phyloP scores from a whole-genome alignment of 64 coral and sea anemone species.

The Actinia equina region DNA sequence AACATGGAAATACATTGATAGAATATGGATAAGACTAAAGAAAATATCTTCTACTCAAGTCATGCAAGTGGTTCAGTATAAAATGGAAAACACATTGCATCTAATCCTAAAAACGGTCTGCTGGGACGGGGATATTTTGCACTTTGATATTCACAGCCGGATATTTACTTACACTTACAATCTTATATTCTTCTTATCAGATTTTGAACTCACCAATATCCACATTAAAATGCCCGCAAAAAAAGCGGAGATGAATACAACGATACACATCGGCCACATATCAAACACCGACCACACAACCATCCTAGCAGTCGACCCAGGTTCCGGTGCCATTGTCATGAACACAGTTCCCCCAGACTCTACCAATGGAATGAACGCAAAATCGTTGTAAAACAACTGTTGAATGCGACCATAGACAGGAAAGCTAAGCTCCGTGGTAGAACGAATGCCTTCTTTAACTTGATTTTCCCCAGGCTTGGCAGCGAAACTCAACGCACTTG shows the following conservation, averaged over 20 bases:
- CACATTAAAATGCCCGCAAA: slow-evolving; percentile 76
- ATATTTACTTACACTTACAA: too few species aligned
- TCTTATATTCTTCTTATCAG: too few species aligned
- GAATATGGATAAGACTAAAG: too few species aligned
- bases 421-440: slow-evolving; percentile 65
- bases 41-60: too few species aligned
- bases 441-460: slow-evolving; percentile 47
- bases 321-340: slow-evolving; percentile 48
- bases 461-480: slow-evolving; percentile 46
- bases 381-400: slow-evolving; percentile 54
- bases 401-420: slow-evolving; percentile 52
- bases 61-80: too few species aligned
- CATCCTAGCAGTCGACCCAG: slow-evolving; percentile 64
- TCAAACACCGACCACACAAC: slow-evolving; percentile 67
- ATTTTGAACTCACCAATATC: slow-evolving; percentile 58
- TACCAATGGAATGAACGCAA: slow-evolving; percentile 68
- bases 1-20: too few species aligned
- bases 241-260: slow-evolving; percentile 72
- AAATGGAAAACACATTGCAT: too few species aligned
- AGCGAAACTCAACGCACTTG: slow-evolving; percentile 11
- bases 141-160: too few species aligned
- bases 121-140: too few species aligned
- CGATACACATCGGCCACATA: slow-evolving; percentile 73
- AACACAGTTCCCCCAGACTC: slow-evolving; percentile 76
- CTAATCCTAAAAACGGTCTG: too few species aligned